A percentile compares a stretch with the other conserved stretches of the same genome.
These are phyloP conservation scores for Sarcophilus harrisii DNA, from an alignment of 2,797 vertebrate genomes.

Conservation along the genomic window DNA sequence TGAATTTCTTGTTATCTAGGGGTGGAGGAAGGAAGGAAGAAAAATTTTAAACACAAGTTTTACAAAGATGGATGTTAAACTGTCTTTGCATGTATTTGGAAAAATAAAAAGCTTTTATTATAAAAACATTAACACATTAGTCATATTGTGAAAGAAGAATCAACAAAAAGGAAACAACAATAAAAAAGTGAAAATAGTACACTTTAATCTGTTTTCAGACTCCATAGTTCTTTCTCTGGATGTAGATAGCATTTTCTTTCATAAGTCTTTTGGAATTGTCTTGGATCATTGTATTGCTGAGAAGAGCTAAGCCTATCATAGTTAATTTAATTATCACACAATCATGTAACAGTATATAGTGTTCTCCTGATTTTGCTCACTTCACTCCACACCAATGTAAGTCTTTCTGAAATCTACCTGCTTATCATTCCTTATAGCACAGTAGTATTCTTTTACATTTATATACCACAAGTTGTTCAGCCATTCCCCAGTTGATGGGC, in stretches of 20 bases:
- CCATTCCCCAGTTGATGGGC: background rate
- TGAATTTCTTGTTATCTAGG: no score
- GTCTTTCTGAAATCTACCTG: background rate
- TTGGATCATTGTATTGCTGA: background rate
- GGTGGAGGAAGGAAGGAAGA: no score
- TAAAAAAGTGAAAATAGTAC: background rate
- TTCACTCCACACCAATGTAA: background rate
- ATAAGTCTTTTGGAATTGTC: background rate
- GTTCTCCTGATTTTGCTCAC: background rate
- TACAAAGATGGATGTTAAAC: no score
- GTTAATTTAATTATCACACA: background rate
- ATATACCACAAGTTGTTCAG: background rate
- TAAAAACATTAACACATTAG: background rate
- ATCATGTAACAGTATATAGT: background rate
- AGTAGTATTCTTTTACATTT: background rate
- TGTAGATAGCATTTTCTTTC: background rate
- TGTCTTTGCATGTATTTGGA: no score
- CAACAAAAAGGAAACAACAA: background rate
- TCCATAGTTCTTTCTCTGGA: background rate
- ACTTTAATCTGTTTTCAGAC: background rate
- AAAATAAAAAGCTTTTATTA: no score
- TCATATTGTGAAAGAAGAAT: background rate
- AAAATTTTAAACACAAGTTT: no score
- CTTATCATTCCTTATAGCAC: background rate
- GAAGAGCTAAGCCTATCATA: no score